Percentiles rank a stretch among this genome's conserved stretches.
phyloP scores from a whole-genome alignment of 2,888 invertebrate genomes.

The Fragum sueziense region DNA sequence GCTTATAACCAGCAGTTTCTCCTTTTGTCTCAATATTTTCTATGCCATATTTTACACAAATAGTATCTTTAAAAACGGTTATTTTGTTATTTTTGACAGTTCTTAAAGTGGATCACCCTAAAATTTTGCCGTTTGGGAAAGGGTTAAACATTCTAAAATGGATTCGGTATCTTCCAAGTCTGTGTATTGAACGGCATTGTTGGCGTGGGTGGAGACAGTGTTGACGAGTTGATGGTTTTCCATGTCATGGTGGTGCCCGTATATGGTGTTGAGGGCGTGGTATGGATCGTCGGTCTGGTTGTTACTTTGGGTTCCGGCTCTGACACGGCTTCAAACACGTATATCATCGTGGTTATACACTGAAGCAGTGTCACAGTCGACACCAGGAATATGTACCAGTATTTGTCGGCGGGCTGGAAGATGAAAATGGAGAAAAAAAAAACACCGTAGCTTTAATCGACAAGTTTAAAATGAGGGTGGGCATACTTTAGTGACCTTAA shows the following conservation, averaged over 20 bases:
- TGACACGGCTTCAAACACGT: slow-evolving; percentile 69
- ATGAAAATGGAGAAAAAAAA: neutral
- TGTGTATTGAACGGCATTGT: neutral
- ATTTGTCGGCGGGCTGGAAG: slow-evolving; percentile 76
- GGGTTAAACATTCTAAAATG: neutral
- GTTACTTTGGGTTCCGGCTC: slow-evolving; percentile 46
- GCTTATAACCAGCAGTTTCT: too few relatives aligned
- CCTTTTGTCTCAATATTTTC: too few relatives aligned
- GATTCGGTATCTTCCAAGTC: slow-evolving; percentile 4
- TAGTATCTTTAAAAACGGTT: too few relatives aligned
- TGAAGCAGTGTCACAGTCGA: slow-evolving; percentile 76
- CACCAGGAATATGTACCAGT: slow-evolving; percentile 77
- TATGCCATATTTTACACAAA: too few relatives aligned
- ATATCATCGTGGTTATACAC: slow-evolving; percentile 77
- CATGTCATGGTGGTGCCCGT: slow-evolving; percentile 51
- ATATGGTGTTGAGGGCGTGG: slow-evolving; percentile 18
- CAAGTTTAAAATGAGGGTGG: too few relatives aligned
- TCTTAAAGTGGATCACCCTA: too few relatives aligned
- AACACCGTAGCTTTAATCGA: neutral
- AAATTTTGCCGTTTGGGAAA: too few relatives aligned
- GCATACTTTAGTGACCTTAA: too few relatives aligned
- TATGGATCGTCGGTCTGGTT: slow-evolving; percentile 25
- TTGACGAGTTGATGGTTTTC: slow-evolving; percentile 54
- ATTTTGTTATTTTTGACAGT: too few relatives aligned
- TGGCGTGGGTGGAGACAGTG: slow-evolving; percentile 19